A percentile compares a stretch with the other conserved stretches of the same genome.
phyloP scores from a whole-genome alignment of 2,113 vertebrate species.

The Arothron firmamentum region DNA sequence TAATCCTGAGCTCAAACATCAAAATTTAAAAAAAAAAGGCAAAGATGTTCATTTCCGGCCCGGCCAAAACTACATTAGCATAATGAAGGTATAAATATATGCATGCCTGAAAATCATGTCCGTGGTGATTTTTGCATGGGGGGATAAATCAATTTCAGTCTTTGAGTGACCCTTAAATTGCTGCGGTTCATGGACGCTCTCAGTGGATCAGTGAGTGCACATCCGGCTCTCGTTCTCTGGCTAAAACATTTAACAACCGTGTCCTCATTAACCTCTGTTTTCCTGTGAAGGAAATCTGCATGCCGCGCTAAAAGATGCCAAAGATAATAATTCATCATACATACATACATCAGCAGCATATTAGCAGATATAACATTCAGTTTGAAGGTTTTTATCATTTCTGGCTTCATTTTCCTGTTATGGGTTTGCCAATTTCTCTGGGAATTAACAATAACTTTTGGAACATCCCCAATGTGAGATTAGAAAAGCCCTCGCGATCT shows the following conservation, averaged over 20 bases:
- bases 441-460: neutral
- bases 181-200: constrained; percentile 10
- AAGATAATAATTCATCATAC: neutral
- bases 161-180: constrained; percentile 1
- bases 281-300: constrained; percentile 1
- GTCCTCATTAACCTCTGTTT: constrained; percentile 23
- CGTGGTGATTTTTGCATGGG: neutral
- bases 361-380: neutral
- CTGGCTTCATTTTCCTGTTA: neutral
- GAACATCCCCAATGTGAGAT: neutral
- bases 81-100: neutral
- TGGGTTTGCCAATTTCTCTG: neutral
- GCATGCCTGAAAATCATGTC: neutral
- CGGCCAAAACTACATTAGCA: constrained; percentile 6
- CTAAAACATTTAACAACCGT: constrained; percentile 16
- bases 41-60: constrained; percentile 25
- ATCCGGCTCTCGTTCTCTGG: constrained; percentile 9
- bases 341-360: neutral
- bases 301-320: neutral
- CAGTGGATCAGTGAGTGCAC: constrained; percentile 1
- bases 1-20: constrained; percentile 9
- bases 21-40: neutral
- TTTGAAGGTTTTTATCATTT: neutral
- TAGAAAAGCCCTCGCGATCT: neutral
- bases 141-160: constrained; percentile 10